phyloP scores from a whole-genome alignment of 53 echinoderm and acorn worm species.

The Echinometra lucunter region DNA sequence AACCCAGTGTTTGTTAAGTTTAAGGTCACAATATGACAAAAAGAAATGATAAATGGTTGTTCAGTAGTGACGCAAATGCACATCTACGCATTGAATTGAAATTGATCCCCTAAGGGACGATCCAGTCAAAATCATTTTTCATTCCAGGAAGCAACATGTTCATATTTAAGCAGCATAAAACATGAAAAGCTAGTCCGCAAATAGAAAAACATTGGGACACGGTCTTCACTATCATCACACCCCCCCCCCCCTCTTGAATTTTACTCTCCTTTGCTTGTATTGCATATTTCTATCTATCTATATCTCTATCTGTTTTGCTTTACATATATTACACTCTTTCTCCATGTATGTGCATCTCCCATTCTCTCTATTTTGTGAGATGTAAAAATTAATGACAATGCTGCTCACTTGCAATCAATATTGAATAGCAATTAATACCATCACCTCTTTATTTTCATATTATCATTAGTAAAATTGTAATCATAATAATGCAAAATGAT shows the following conservation, averaged over 20 bases:
- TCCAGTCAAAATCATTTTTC: constrained; percentile 33
- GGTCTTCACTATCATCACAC: background rate
- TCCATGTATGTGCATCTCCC: background rate
- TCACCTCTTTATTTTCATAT: no score
- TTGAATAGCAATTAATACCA: no score
- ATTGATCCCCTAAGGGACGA: constrained; percentile 1
- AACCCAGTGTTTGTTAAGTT: background rate
- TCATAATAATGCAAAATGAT: no score
- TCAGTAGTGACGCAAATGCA: constrained; percentile 31
- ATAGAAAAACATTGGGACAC: background rate
- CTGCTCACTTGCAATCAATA: background rate
- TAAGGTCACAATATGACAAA: constrained; percentile 11
- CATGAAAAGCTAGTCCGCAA: background rate
- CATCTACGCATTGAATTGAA: constrained; percentile 9
- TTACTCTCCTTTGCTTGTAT: background rate
- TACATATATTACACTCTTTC: background rate
- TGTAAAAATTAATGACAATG: background rate
- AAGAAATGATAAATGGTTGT: constrained; percentile 38
- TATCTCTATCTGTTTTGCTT: background rate
- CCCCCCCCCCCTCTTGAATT: background rate
- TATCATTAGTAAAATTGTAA: no score
- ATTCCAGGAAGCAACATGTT: background rate
- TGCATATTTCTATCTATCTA: background rate
- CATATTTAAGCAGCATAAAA: background rate
- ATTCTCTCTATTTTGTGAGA: no score